phyloP scores from a whole-genome alignment of 2,797 vertebrate genomes.

The Sebastes steindachneri region DNA sequence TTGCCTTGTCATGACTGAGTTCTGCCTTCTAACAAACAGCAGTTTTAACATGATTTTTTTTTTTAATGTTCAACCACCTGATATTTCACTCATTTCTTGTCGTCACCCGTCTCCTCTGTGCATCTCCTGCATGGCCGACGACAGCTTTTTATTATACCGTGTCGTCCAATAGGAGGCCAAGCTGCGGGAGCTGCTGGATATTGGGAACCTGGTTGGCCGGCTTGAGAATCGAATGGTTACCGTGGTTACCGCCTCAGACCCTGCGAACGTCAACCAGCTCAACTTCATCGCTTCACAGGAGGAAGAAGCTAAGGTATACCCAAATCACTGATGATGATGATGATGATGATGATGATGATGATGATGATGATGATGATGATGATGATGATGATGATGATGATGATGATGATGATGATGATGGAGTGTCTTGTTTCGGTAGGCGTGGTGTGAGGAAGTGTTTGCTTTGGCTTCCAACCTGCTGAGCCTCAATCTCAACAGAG shows the following conservation, averaged over 20 bases:
- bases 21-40: not conserved
- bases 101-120: not conserved
- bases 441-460: slow-evolving; percentile 97
- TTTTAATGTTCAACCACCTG: not conserved
- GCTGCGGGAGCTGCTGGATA: slow-evolving; percentile 93
- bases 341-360: not conserved
- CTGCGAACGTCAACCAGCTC: slow-evolving; percentile 95
- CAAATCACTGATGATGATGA: not conserved
- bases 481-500: slow-evolving; percentile 96
- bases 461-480: slow-evolving; percentile 94
- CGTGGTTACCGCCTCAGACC: slow-evolving; percentile 93
- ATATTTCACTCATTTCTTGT: not conserved
- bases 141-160: not conserved
- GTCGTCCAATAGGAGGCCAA: slow-evolving; percentile 90
- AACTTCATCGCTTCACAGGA: slow-evolving; percentile 97
- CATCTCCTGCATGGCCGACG: not conserved
- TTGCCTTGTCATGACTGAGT: not conserved
- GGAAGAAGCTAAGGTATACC: slow-evolving; percentile 93
- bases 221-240: slow-evolving; percentile 97
- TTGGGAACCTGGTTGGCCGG: slow-evolving; percentile 91
- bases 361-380: not conserved
- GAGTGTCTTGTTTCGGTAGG: slow-evolving; percentile 74
- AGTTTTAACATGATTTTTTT: not conserved
- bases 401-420: not conserved
- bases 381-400: not conserved